phyloP scores from a whole-genome alignment of 2,888 invertebrate species.

The Aphidius colemani region DNA sequence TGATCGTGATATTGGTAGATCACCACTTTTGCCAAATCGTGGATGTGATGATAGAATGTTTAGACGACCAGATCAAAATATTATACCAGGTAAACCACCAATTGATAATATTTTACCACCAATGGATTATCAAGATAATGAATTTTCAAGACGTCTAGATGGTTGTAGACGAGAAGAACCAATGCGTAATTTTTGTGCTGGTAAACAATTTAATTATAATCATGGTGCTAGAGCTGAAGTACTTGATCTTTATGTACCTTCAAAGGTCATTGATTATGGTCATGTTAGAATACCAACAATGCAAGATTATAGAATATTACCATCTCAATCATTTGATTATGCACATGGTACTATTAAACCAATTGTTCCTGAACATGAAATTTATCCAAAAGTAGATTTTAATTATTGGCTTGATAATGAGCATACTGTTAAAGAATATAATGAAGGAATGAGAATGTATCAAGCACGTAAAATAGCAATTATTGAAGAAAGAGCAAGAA shows the following conservation, averaged over 20 bases:
- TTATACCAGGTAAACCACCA: background rate
- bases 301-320: constrained; percentile 42
- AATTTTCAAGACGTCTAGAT: constrained; percentile 25
- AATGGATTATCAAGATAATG: constrained; percentile 8
- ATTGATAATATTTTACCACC: constrained; percentile 19
- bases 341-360: constrained; percentile 52
- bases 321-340: constrained; percentile 51
- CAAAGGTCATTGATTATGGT: constrained; percentile 53
- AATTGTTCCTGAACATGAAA: constrained; percentile 44
- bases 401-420: constrained; percentile 55
- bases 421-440: constrained; percentile 51
- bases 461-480: constrained; percentile 26
- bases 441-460: constrained; percentile 47
- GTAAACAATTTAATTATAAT: constrained; percentile 57
- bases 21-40: background rate
- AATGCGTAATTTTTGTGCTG: constrained; percentile 46
- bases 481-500: constrained; percentile 26
- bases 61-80: background rate
- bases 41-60: background rate
- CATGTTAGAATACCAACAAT: constrained; percentile 41
- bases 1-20: constrained; percentile 15
- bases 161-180: constrained; percentile 20
- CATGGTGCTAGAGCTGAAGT: constrained; percentile 44
- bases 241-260: constrained; percentile 43
- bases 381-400: constrained; percentile 46